These are phyloP conservation scores for Fregetta grallaria DNA, from an alignment of 2,113 vertebrate species.

Conservation along the genomic window DNA sequence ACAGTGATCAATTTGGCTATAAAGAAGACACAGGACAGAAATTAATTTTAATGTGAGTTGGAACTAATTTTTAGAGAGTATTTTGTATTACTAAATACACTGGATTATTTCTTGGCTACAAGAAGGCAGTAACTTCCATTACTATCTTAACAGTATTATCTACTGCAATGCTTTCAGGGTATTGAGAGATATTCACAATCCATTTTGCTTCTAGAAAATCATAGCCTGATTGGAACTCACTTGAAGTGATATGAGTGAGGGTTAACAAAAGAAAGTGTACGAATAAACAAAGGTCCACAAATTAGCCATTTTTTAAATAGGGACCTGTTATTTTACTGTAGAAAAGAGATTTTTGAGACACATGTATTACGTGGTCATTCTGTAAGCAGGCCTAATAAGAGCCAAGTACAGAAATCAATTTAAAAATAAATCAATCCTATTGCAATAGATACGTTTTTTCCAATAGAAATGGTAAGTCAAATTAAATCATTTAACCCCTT, in stretches of 20 bases:
- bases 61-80: background rate
- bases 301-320: background rate
- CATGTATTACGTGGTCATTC: background rate
- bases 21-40: background rate
- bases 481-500: background rate
- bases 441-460: background rate
- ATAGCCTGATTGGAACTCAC: background rate
- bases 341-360: background rate
- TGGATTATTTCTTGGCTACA: background rate
- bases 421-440: background rate
- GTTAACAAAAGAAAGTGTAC: background rate
- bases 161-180: background rate
- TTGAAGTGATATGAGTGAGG: background rate
- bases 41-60: background rate
- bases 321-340: background rate
- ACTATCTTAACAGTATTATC: background rate
- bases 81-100: background rate
- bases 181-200: background rate
- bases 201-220: background rate
- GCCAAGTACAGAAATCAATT: background rate
- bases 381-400: background rate
- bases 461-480: background rate
- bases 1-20: background rate
- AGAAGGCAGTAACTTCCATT: background rate
- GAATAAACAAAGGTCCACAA: background rate